phyloP scores from a whole-genome alignment of 2,113 vertebrate genomes.

The Leucoraja erinaceus region DNA sequence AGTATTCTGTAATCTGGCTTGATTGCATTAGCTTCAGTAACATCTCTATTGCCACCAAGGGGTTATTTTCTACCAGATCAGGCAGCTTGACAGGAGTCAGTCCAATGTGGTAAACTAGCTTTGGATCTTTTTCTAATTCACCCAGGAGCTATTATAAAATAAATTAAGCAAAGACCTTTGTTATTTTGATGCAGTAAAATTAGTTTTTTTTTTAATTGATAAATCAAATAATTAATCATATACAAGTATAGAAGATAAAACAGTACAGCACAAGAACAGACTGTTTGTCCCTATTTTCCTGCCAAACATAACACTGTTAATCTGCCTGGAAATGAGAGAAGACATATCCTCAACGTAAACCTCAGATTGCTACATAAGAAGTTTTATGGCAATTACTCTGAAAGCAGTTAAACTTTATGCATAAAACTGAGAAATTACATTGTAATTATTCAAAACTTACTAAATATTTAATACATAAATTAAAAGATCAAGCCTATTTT shows the following conservation, averaged over 20 bases:
- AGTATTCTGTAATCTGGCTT: constrained; percentile 97
- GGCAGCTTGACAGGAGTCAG: constrained; percentile 89
- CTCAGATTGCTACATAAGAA: background rate
- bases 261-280: too few species aligned
- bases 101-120: constrained; percentile 94
- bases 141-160: constrained; percentile 71
- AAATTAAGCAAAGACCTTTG: constrained; percentile 5
- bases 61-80: constrained; percentile 96
- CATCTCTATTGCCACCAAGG: constrained; percentile 96
- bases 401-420: background rate
- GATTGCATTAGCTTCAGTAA: constrained; percentile 96
- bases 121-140: constrained; percentile 91
- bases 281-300: too few species aligned
- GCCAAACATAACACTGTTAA: too few species aligned
- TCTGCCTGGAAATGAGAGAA: too few species aligned
- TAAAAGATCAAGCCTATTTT: background rate
- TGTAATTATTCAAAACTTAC: background rate
- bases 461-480: background rate
- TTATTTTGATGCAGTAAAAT: background rate
- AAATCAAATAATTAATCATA: too few species aligned
- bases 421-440: background rate
- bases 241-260: too few species aligned
- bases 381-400: background rate
- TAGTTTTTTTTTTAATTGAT: too few species aligned
- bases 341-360: background rate